A percentile compares a stretch with the other conserved stretches of the same genome.
Evolutionary conservation across 2,888 invertebrate genomes (phyloP).

Genomic region (Thereva unica): DNA sequence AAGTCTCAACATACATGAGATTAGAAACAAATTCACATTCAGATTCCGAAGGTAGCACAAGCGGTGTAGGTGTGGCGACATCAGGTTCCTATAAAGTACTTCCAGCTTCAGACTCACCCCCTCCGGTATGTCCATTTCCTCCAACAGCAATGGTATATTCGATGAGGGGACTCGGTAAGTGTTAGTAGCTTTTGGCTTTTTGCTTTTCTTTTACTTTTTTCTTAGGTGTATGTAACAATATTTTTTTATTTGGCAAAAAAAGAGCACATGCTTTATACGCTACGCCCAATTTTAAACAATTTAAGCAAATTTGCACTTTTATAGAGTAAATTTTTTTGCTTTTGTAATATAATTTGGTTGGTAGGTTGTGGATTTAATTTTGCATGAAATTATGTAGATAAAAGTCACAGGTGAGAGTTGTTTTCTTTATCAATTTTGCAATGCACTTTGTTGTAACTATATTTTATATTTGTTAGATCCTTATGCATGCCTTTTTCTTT

Average conservation of each 20-base stretch:
- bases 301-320: constrained; percentile 11
- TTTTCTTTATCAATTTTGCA: not conserved
- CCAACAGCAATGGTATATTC: constrained; percentile 83
- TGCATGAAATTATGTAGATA: constrained; percentile 6
- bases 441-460: not conserved
- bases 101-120: constrained; percentile 58
- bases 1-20: constrained; percentile 74
- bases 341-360: constrained; percentile 14
- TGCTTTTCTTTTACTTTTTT: constrained; percentile 46
- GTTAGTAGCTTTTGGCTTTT: constrained; percentile 53
- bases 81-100: constrained; percentile 58
- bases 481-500: no score
- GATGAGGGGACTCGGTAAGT: constrained; percentile 60
- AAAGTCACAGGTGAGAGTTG: constrained; percentile 22
- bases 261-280: constrained; percentile 16
- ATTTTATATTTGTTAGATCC: not conserved
- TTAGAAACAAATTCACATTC: constrained; percentile 58
- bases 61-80: constrained; percentile 56
- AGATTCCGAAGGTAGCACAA: constrained; percentile 57
- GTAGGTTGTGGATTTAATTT: constrained; percentile 24
- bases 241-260: not conserved
- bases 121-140: constrained; percentile 66
- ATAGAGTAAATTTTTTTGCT: constrained; percentile 9
- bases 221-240: constrained; percentile 42
- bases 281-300: not conserved